Conservation (phyloP, 2,797 vertebrate genomes). For the Coregonus sp. region DNA sequence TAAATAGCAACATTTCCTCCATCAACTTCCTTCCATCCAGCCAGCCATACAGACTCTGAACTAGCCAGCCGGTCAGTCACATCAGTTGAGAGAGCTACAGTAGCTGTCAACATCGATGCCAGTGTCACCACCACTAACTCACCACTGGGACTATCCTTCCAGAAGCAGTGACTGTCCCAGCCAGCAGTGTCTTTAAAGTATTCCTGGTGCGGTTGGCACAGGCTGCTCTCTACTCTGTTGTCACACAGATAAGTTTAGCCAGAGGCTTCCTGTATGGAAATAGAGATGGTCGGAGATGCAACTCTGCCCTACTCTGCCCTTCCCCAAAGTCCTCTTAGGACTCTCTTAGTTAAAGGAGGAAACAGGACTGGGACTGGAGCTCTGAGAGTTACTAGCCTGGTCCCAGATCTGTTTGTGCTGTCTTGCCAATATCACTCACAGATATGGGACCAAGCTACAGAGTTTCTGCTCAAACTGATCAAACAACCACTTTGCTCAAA, state of each 20-base stretch:
- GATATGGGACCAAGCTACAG: not conserved
- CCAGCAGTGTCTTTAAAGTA: conserved; percentile 28
- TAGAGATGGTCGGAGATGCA: conserved; percentile 62
- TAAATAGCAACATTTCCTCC: conserved; percentile 45
- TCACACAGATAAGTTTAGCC: conserved; percentile 63
- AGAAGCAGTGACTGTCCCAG: conserved; percentile 32
- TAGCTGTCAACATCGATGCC: conserved; percentile 45
- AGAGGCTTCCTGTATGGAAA: conserved; percentile 60
- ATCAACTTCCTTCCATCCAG: conserved; percentile 19
- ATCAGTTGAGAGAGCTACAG: conserved; percentile 42
- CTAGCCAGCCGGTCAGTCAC: conserved; percentile 22
- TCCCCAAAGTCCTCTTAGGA: not conserved
- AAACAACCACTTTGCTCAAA: not conserved
- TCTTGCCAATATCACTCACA: too few relatives aligned
- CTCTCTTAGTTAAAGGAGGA: not conserved
- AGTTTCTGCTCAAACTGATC: not conserved
- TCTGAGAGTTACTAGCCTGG: too few relatives aligned
- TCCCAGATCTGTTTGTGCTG: not conserved
- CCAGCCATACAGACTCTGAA: conserved; percentile 15
- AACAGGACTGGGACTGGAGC: not conserved
- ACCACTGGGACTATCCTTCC: not conserved
- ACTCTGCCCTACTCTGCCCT: conserved; percentile 26
- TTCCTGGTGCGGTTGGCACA: conserved; percentile 38
- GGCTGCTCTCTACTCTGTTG: not conserved
- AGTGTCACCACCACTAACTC: conserved; percentile 37